Percentiles rank a stretch among this genome's conserved stretches.
Conservation (phyloP, 2,113 vertebrate species). For the Hippocampus abdominalis region DNA sequence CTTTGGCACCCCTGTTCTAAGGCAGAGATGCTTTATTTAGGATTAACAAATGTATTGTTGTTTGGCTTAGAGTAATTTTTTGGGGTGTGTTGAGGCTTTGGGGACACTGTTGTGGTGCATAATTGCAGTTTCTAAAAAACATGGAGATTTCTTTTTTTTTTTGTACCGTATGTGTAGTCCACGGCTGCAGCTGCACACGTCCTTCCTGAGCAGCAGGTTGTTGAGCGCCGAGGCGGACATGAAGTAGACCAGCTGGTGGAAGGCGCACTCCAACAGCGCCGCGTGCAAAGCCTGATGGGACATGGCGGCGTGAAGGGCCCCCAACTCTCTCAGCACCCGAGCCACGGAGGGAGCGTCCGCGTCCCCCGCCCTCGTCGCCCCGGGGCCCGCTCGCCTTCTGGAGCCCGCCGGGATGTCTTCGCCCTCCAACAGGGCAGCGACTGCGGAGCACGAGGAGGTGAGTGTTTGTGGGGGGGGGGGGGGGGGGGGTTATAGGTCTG, state of each 20-base stretch:
- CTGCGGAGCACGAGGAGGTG: constrained; percentile 43
- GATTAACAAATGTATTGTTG: too few relatives aligned
- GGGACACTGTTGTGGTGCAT: too few relatives aligned
- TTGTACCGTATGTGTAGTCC: constrained; percentile 79
- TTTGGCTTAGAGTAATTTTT: too few relatives aligned
- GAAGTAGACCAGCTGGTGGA: constrained; percentile 73
- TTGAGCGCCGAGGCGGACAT: constrained; percentile 69
- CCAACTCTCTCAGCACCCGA: constrained; percentile 68
- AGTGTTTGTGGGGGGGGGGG: neutral
- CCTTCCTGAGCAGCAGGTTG: constrained; percentile 76
- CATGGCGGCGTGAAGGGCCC: constrained; percentile 50
- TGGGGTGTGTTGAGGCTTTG: neutral
- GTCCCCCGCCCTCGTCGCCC: constrained; percentile 19
- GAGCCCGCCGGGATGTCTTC: constrained; percentile 68
- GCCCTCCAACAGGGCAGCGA: constrained; percentile 74
- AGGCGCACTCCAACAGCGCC: constrained; percentile 61
- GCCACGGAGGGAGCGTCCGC: constrained; percentile 55
- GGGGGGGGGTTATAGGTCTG: neutral
- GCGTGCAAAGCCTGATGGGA: constrained; percentile 54
- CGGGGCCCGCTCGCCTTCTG: constrained; percentile 52
- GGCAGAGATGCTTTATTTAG: too few relatives aligned
- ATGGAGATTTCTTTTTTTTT: too few relatives aligned
- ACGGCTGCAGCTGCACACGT: constrained; percentile 74
- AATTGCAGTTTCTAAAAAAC: too few relatives aligned
- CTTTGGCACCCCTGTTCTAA: too few relatives aligned